These are phyloP conservation scores for Dendronephthya gigantea DNA, from an alignment of 64 coral and sea anemone species.

Conservation along the genomic window DNA sequence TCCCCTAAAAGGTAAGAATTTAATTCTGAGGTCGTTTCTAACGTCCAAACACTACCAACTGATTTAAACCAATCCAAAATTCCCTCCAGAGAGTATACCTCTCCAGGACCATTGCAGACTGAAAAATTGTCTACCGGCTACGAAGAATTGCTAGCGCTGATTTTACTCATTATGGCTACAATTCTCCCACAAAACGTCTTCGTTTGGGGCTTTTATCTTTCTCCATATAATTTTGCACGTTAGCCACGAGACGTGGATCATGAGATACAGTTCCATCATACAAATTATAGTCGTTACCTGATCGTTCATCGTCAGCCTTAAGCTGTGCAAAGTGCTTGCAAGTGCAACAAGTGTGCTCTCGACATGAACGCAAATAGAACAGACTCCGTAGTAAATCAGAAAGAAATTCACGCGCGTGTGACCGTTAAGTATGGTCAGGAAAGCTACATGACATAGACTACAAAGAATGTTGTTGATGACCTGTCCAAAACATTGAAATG, in stretches of 20 bases:
- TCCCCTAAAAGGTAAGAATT: no score
- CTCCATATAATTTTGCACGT: conserved; percentile 3
- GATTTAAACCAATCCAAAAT: no score
- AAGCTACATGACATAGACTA: neutral
- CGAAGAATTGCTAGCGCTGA: no score
- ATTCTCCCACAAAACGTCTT: neutral
- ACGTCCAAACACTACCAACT: no score
- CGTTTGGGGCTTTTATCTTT: neutral
- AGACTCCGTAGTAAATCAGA: conserved; percentile 7
- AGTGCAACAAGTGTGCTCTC: neutral
- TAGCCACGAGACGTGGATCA: conserved; percentile 4
- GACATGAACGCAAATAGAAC: neutral
- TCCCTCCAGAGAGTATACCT: no score
- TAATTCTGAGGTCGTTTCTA: no score
- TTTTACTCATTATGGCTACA: neutral
- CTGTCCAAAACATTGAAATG: conserved; percentile 17
- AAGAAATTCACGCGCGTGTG: neutral
- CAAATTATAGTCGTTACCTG: neutral
- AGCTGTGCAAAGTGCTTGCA: conserved; percentile 1
- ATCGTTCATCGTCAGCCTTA: neutral
- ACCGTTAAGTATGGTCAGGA: neutral
- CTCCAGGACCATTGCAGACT: no score
- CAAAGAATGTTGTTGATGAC: conserved; percentile 13
- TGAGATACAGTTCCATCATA: conserved; percentile 9
- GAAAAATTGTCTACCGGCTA: no score